Evolutionary conservation across 1,140 invertebrate species (phyloP).

Genomic region (Drosophila eugracilis): DNA sequence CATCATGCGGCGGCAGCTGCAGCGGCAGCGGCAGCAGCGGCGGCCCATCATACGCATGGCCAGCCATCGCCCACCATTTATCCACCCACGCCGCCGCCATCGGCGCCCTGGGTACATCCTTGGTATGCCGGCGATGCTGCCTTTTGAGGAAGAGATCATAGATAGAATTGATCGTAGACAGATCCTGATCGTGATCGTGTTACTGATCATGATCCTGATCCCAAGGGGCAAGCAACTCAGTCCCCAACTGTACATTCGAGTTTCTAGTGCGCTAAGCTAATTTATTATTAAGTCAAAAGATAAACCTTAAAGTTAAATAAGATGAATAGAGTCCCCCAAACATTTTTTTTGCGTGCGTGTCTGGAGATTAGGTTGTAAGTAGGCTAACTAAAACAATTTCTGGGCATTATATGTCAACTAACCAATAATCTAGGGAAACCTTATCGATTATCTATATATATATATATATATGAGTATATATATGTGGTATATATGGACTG

Average conservation of each 20-base stretch:
- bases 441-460: too few relatives aligned
- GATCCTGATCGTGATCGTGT: too few relatives aligned
- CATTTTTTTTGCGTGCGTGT: conserved; percentile 17
- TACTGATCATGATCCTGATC: not conserved
- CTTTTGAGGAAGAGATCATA: conserved; percentile 56
- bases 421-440: conserved; percentile 40
- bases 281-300: conserved; percentile 19
- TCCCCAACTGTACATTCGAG: conserved; percentile 29
- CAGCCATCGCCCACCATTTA: conserved; percentile 84
- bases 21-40: conserved; percentile 61
- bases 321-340: not conserved
- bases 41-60: conserved; percentile 68
- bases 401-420: conserved; percentile 68
- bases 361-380: conserved; percentile 57
- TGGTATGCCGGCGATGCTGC: conserved; percentile 81
- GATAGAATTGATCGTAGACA: conserved; percentile 5
- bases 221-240: conserved; percentile 3
- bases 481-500: conserved; percentile 21
- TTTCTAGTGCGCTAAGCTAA: conserved; percentile 28
- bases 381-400: conserved; percentile 73
- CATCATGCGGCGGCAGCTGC: conserved; percentile 61
- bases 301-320: not conserved
- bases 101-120: conserved; percentile 84
- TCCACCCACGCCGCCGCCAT: conserved; percentile 84
- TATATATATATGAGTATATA: too few relatives aligned